Conservation (phyloP, 2,888 invertebrate genomes). For the Caradrina kadenii region DNA sequence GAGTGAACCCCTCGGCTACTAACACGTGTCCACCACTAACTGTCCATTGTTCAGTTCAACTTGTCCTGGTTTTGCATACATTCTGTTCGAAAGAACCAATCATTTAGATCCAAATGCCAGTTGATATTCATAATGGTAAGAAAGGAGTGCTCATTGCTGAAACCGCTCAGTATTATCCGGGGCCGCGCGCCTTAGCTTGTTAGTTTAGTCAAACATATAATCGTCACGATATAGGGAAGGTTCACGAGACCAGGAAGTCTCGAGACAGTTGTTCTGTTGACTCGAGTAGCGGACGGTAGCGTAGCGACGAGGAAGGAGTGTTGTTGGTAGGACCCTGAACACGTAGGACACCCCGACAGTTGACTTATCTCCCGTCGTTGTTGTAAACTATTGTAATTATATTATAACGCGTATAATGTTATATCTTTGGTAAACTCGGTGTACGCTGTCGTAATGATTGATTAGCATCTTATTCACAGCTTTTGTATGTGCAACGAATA, state of each 20-base stretch:
- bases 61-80: constrained; percentile 18
- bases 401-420: constrained; percentile 48
- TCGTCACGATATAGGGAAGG: constrained; percentile 59
- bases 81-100: constrained; percentile 18
- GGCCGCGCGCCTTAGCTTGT: constrained; percentile 78
- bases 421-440: constrained; percentile 61
- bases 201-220: constrained; percentile 63
- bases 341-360: constrained; percentile 59
- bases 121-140: constrained; percentile 10
- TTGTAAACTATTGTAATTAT: constrained; percentile 62
- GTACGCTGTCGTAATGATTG: constrained; percentile 64
- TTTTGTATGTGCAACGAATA: constrained; percentile 84
- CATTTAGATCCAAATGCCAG: constrained; percentile 4
- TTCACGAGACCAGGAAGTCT: constrained; percentile 50
- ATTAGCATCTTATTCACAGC: constrained; percentile 71
- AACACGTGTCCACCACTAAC: constrained; percentile 29
- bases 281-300: constrained; percentile 40
- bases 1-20: constrained; percentile 52
- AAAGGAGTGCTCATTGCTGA: constrained; percentile 53
- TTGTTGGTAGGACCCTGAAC: constrained; percentile 61
- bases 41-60: constrained; percentile 28
- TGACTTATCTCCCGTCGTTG: constrained; percentile 67
- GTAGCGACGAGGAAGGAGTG: constrained; percentile 47
- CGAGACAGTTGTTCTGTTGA: constrained; percentile 41
- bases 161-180: constrained; percentile 72